Percentiles rank a stretch among this genome's conserved stretches.
These are phyloP conservation scores for Lysiphlebus fabarum DNA, from an alignment of 1,140 invertebrate species.

Conservation along the genomic window DNA sequence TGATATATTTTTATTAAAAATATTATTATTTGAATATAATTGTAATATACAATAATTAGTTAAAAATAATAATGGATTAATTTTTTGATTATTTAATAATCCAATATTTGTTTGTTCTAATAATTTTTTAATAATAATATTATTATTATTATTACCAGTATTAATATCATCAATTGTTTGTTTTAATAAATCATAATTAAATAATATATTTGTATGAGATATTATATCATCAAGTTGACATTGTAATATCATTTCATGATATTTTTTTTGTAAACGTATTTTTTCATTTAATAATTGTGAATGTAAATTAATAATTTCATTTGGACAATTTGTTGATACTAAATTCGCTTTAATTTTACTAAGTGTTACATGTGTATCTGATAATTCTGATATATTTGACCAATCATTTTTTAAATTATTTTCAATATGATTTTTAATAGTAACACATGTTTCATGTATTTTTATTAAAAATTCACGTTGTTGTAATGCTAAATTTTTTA, in stretches of 20 bases:
- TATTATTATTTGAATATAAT: conserved; percentile 64
- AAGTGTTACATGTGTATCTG: conserved; percentile 63
- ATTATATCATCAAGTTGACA: conserved; percentile 70
- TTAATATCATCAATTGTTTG: conserved; percentile 64
- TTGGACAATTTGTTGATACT: conserved; percentile 57
- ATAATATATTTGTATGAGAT: conserved; percentile 62
- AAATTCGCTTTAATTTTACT: conserved; percentile 61
- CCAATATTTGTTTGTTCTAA: conserved; percentile 48
- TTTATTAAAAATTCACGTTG: conserved; percentile 70
- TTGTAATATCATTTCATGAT: conserved; percentile 70
- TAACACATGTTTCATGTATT: conserved; percentile 70
- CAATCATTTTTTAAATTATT: conserved; percentile 67
- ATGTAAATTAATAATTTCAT: conserved; percentile 59
- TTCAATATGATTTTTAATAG: conserved; percentile 69
- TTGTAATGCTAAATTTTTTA: conserved; percentile 63
- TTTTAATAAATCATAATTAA: conserved; percentile 65
- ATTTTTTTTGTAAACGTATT: conserved; percentile 63
- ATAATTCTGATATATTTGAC: conserved; percentile 62
- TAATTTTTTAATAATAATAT: conserved; percentile 18
- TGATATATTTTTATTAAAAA: conserved; percentile 59
- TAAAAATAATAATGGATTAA: conserved; percentile 67
- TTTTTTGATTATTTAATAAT: conserved; percentile 49
- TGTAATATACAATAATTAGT: conserved; percentile 73
- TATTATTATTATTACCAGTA: conserved; percentile 51
- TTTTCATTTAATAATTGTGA: conserved; percentile 61